A percentile compares a stretch with the other conserved stretches of the same genome.
phyloP scores from a whole-genome alignment of 1,140 invertebrate species.

The Homalodisca vitripennis region DNA sequence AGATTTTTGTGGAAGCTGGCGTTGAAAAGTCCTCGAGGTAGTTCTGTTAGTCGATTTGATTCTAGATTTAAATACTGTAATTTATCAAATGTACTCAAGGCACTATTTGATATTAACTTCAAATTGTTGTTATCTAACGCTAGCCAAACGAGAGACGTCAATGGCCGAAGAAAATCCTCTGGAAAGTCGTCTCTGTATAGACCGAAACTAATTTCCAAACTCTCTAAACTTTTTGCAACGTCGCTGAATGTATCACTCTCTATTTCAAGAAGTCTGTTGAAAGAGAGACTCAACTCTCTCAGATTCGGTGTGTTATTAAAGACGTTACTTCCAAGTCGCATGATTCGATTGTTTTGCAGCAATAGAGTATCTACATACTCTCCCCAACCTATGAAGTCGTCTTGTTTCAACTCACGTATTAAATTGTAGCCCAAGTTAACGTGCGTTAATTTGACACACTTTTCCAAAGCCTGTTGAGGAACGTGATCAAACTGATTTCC shows the following conservation, averaged over 20 bases:
- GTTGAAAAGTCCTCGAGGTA: constrained; percentile 64
- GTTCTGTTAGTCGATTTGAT: constrained; percentile 70
- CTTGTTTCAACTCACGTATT: constrained; percentile 69
- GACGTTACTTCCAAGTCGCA: constrained; percentile 66
- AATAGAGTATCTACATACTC: constrained; percentile 72
- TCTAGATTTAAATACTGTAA: constrained; percentile 84
- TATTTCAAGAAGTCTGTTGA: constrained; percentile 78
- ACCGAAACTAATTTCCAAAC: constrained; percentile 81
- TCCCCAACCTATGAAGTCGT: constrained; percentile 76
- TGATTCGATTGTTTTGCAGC: constrained; percentile 80
- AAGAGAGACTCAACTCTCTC: constrained; percentile 83
- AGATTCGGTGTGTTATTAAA: constrained; percentile 69
- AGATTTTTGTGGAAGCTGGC: constrained; percentile 67
- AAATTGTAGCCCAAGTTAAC: constrained; percentile 86
- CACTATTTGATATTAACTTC: constrained; percentile 61
- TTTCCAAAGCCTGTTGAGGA: constrained; percentile 63
- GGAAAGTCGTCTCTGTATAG: constrained; percentile 77
- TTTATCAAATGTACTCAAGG: constrained; percentile 64
- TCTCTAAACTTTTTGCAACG: constrained; percentile 68
- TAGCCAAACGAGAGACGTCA: constrained; percentile 76
- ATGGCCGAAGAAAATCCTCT: constrained; percentile 64
- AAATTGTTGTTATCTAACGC: constrained; percentile 88
- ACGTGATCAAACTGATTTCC: constrained; percentile 74
- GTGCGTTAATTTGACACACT: constrained; percentile 70
- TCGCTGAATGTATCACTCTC: constrained; percentile 75